Conservation (phyloP, 2,113 vertebrate species). For the Cyprinodon variegatus region DNA sequence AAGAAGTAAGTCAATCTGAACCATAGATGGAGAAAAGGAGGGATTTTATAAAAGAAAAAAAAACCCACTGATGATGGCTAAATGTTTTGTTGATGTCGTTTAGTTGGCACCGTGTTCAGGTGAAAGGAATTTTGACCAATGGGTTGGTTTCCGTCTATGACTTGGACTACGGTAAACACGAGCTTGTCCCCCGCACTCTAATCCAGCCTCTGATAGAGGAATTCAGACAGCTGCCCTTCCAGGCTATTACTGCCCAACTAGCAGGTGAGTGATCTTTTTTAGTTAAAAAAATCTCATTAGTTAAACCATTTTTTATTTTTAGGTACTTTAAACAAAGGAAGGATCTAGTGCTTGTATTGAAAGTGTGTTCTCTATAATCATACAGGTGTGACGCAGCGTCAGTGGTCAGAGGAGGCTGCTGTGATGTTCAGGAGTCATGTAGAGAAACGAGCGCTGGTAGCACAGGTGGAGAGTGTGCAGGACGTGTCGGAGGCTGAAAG, state of each 20-base stretch:
- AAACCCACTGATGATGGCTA: not conserved
- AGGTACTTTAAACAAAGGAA: no score
- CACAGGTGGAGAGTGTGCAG: conserved; percentile 83
- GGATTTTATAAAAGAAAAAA: not conserved
- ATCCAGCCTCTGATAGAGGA: conserved; percentile 83
- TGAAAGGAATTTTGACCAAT: conserved; percentile 87
- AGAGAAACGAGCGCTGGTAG: conserved; percentile 90
- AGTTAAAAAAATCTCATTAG: not conserved
- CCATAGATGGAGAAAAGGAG: not conserved
- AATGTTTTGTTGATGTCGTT: not conserved
- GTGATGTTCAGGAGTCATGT: conserved; percentile 94
- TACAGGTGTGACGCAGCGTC: conserved; percentile 83
- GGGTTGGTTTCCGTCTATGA: conserved; percentile 89
- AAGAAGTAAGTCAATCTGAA: conserved; percentile 80
- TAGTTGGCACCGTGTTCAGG: conserved; percentile 92
- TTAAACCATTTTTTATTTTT: not conserved
- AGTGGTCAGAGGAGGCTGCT: conserved; percentile 91
- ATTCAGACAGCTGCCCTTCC: conserved; percentile 92
- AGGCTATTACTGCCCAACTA: conserved; percentile 89
- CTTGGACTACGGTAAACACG: conserved; percentile 91
- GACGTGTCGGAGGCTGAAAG: conserved; percentile 63
- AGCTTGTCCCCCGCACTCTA: conserved; percentile 81
- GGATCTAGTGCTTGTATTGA: not conserved
- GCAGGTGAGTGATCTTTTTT: conserved; percentile 81
- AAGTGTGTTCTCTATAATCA: conserved; percentile 2